Conservation (phyloP, 2,888 invertebrate species). For the Marronus borbonicus region DNA sequence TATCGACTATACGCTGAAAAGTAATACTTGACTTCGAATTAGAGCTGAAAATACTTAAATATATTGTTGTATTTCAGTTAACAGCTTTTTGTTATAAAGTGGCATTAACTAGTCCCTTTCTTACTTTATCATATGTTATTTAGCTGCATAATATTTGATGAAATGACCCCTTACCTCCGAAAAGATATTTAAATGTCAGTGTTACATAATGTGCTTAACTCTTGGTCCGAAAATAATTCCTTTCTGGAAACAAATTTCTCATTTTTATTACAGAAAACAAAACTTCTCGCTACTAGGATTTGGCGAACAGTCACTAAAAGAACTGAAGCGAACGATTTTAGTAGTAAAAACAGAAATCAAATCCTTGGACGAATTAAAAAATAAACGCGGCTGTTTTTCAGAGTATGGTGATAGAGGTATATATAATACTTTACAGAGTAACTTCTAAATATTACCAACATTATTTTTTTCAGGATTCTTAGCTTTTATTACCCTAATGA, state of each 20-base stretch:
- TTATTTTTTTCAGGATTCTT: slow-evolving; percentile 71
- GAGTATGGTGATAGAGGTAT: slow-evolving; percentile 79
- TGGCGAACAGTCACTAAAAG: slow-evolving; percentile 71
- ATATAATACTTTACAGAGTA: slow-evolving; percentile 26
- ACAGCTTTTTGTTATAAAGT: too few relatives aligned
- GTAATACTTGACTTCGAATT: too few relatives aligned
- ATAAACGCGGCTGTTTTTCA: slow-evolving; percentile 77
- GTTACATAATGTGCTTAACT: too few relatives aligned
- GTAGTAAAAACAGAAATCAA: slow-evolving; percentile 69
- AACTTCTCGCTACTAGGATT: slow-evolving; percentile 74
- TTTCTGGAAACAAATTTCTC: background rate
- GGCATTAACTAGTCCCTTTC: too few relatives aligned
- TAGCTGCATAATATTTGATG: too few relatives aligned
- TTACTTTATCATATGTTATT: too few relatives aligned
- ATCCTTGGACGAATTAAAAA: slow-evolving; percentile 73
- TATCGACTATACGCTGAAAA: too few relatives aligned
- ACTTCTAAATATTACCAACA: background rate
- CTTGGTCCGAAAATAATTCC: too few relatives aligned
- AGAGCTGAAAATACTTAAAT: too few relatives aligned
- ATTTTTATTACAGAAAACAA: slow-evolving; percentile 68
- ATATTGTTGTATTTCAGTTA: too few relatives aligned
- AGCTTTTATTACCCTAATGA: slow-evolving; percentile 75
- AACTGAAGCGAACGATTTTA: slow-evolving; percentile 72
- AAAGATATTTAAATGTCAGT: too few relatives aligned
- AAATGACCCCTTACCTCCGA: too few relatives aligned